A percentile compares a stretch with the other conserved stretches of the same genome.
Conservation (phyloP, 2,113 vertebrate species). For the Istiophorus platypterus region DNA sequence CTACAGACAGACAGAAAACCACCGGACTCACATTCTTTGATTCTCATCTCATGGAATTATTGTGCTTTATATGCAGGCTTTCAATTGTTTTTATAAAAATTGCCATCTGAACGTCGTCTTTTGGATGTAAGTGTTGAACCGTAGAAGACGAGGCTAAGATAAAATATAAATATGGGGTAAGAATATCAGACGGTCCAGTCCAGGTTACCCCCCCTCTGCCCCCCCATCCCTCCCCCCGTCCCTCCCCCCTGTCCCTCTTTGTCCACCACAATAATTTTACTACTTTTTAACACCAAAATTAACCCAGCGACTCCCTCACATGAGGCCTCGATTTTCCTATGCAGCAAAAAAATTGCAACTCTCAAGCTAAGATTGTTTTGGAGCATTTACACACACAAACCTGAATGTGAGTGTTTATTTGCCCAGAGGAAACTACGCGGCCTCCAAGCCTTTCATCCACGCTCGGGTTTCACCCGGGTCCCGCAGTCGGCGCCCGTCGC, state of each 20-base stretch:
- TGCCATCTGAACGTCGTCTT: too few species aligned
- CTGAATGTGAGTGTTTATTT: slow-evolving; percentile 47
- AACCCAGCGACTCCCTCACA: not conserved
- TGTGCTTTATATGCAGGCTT: too few species aligned
- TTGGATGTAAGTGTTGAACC: not conserved
- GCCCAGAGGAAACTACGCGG: slow-evolving; percentile 20
- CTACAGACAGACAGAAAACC: too few species aligned
- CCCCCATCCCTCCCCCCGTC: too few species aligned
- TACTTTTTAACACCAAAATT: not conserved
- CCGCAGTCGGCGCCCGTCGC: slow-evolving; percentile 33
- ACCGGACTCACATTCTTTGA: too few species aligned
- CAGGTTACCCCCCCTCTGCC: too few species aligned
- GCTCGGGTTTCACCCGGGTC: slow-evolving; percentile 16
- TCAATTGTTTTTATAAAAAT: too few species aligned
- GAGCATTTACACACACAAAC: slow-evolving; percentile 37
- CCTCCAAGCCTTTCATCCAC: slow-evolving; percentile 35
- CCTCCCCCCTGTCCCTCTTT: too few species aligned
- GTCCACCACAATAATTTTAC: too few species aligned
- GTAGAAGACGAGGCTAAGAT: not conserved
- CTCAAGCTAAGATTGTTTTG: slow-evolving; percentile 29
- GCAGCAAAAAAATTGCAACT: slow-evolving; percentile 5
- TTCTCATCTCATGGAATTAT: too few species aligned
- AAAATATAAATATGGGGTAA: not conserved
- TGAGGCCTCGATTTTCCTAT: not conserved
- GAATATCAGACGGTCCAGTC: too few species aligned